Base-by-base conservation (phyloP, 2,797 vertebrate species). In the Peromyscus aztecus region DNA sequence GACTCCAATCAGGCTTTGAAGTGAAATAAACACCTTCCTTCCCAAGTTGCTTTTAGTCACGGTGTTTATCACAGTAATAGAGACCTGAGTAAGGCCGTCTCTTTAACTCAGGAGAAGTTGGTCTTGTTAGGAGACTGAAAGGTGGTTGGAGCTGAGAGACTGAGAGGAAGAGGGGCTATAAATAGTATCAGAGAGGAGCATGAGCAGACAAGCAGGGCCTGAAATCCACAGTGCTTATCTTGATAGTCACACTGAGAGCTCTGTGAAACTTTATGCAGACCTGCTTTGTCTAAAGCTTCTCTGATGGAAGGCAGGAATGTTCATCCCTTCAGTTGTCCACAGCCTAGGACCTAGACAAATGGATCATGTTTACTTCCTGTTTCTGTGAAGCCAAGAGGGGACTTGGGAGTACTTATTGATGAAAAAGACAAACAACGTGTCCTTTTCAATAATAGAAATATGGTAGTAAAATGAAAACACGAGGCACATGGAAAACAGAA, bases 121-220 rank as follows among this genome's bases (percentile, higher is more conserved):
- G 43, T 84, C n/a, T 13, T 81, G 75, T 82, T 77, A 63, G 67
- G 83, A 75, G 91, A 84, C 75, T 81, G 59, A 76, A 81, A 83
- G 21, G 57, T 89, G 61, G 37, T 27, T 80, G 46, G 67, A 89
- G 29, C 19, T 29, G 61, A 75, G 46, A 78, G 31, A 40, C 49
- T 21, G 55, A 90, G 29, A 78, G 19, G 11, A 13, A 17, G 6
- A 34, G 1, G 19, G 13, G 16, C 23, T 29, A 5, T 19, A 61
- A 29, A 37, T 29, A 40, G 69, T 76, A 27, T 7, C 4, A 3
- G 29, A 80, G 29, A 67, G 21, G 52, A n/a, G 49, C 12, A 0
- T 21, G 21, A 29, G 14, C 21, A 21, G 29, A 24, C 37, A 40
- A 0, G 1, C 61, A 46, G 57, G 52, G 31, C 37, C 43, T 49